Evolutionary conservation across 2,797 vertebrate species (phyloP), one percentile per base, ranked within the genome.

Genomic region (Setipinna tenuifilis): DNA sequence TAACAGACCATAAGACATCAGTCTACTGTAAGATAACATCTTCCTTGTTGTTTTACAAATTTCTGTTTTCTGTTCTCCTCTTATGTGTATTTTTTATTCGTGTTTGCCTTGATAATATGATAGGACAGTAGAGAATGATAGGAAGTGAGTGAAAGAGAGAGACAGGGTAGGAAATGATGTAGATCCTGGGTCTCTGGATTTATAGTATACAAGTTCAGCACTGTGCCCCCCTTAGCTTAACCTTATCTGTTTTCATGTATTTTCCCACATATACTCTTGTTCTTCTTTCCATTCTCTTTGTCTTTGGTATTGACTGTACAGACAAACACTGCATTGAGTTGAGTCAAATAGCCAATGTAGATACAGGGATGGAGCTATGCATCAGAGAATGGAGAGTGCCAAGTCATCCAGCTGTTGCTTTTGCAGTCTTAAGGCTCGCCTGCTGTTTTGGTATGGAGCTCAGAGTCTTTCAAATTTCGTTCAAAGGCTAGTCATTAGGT

Each of bases 321-420:
- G 88, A 54, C 50, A 35, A 78, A 44, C 85, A 81, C 87, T 83
- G 85, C n/a, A 86, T 87, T 93, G 89, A 91, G 88, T 90, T 87
- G 87, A 89, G 90, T 87, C 90, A 88, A 89, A 85, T 88, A 87
- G 82, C 89, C 86, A 90, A 88, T 88, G 89, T 87, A 89, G 17
- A 88, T 87, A 84, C 87, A 82, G 88, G 87, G 86, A 85, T 81
- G 85, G 86, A 87, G 86, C 86, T 83, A 88, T 88, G 85, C 84
- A 88, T 87, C 80, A 86, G 25, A 88, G 82, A 68, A 81, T 88
- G 85, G 87, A 68, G 61, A 65, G 58, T 59, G 17, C 19, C 58
- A 19, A 59, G 17, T 59, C 58, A 78, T 78, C 35, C 71, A 78
- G 71, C 35, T 78, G 31, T 78, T 78, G 71, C 35, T 41, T 48